Evolutionary conservation across 30 jellyfish, hydroid and myxozoan genomes (phyloP), one percentile per base, ranked within the genome.

Genomic region (Aurelia sp.): DNA sequence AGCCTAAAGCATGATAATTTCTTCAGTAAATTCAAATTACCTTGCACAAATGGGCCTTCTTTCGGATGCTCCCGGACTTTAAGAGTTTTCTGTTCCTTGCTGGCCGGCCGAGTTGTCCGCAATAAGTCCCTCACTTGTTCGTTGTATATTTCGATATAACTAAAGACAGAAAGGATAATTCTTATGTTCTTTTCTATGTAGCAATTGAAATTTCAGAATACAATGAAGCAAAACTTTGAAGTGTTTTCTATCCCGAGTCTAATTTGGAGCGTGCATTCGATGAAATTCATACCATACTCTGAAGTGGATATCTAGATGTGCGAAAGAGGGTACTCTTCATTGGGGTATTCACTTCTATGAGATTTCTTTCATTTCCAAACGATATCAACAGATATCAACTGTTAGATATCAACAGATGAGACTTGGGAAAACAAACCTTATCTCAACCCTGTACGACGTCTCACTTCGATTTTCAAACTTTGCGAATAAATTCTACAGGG

Each of bases 31-130:
- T 0, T 7, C 51, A 40, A 40, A 3, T 64, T 78, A 92, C 98
- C 98, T 87, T 92, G 98, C 71, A 92, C 98, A 61, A 87, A 92
- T 0, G 98, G 98, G 8, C 98, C 98, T 13, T 87, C 98, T 51
- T 92, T 87, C 1, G 98, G 98, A 71, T 92, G 98, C 84, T 92
- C 98, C 41, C 98, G 64, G 22, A 92, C 87, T 78, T 82, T 84
- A 60, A 92, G 58, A 44, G 55, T 48, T 12, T 74, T 89, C 11
- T 64, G 85, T 71, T 80, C 41, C 37, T 76, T 83, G 61, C 27
- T 48, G 23, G 79, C 47, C 8, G 93, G 53, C 70, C 67, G 89
- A 30, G 76, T 35, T 33, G 94, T 48, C 8, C 94, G 82, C 73
- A 92, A 82, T 7, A 92, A 66, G 63, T 92, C 98, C 63, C 98